phyloP scores from a whole-genome alignment of 2,888 invertebrate genomes.

The Noctuana brunneofusca region DNA sequence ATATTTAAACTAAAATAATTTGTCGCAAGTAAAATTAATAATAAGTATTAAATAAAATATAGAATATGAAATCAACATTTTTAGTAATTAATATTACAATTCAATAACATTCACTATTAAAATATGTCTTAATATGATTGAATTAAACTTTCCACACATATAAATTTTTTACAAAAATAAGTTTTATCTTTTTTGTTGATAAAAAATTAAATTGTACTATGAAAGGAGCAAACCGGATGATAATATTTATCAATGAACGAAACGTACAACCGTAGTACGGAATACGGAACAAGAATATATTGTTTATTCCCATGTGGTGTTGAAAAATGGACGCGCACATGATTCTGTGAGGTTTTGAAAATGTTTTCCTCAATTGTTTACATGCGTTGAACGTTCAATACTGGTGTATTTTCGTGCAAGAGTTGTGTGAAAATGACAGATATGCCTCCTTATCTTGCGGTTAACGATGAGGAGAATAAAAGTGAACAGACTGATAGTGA shows the following conservation, averaged over 20 bases:
- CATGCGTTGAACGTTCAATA: constrained; percentile 55
- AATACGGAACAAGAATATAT: constrained; percentile 51
- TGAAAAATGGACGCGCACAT: constrained; percentile 79
- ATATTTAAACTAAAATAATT: too few relatives aligned
- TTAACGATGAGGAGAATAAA: constrained; percentile 73
- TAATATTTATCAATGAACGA: constrained; percentile 35
- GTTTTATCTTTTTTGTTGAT: too few relatives aligned
- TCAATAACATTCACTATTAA: too few relatives aligned
- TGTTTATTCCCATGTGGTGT: constrained; percentile 78
- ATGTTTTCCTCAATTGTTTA: constrained; percentile 61
- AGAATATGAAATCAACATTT: too few relatives aligned
- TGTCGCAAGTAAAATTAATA: too few relatives aligned
- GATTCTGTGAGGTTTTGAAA: constrained; percentile 68
- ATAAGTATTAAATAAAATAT: too few relatives aligned
- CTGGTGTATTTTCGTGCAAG: constrained; percentile 53
- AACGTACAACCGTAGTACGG: constrained; percentile 44
- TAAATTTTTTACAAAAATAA: too few relatives aligned
- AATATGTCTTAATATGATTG: too few relatives aligned
- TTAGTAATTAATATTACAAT: too few relatives aligned
- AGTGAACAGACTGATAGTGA: constrained; percentile 72
- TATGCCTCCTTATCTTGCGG: constrained; percentile 78
- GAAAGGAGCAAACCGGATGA: constrained; percentile 11
- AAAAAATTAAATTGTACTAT: background rate
- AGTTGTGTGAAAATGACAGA: constrained; percentile 77
- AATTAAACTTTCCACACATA: too few relatives aligned